Conservation (phyloP, 92 coral and sea anemone species). For the Bergia puertoricense region DNA sequence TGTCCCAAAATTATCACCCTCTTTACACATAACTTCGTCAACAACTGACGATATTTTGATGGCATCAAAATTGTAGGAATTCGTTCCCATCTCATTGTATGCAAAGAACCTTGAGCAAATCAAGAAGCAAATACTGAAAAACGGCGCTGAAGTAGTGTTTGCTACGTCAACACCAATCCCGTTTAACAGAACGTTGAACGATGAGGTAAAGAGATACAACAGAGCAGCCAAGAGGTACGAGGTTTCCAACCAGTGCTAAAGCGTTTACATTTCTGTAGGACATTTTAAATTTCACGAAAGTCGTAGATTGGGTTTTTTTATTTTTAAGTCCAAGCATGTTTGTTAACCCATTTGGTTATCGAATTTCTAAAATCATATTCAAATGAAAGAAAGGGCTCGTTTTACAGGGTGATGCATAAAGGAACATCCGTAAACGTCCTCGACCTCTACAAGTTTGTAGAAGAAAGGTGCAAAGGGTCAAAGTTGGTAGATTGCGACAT, state of each 20-base stretch:
- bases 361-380: no score
- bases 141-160: slow-evolving; percentile 73
- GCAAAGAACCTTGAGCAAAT: slow-evolving; percentile 58
- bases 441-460: slow-evolving; percentile 69
- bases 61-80: slow-evolving; percentile 8
- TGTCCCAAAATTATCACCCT: not conserved
- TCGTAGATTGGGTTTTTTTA: no score
- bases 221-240: slow-evolving; percentile 54
- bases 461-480: slow-evolving; percentile 55
- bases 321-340: no score
- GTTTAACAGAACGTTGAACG: slow-evolving; percentile 52
- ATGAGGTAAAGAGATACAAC: slow-evolving; percentile 74
- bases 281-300: no score
- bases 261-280: no score
- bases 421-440: slow-evolving; percentile 32
- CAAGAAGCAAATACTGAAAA: slow-evolving; percentile 54
- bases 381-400: not conserved
- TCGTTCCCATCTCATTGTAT: slow-evolving; percentile 55
- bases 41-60: not conserved
- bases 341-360: no score
- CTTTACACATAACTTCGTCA: not conserved
- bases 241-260: not conserved
- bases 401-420: slow-evolving; percentile 46
- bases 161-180: slow-evolving; percentile 87
- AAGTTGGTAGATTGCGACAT: slow-evolving; percentile 55